Evolutionary conservation across 2,113 vertebrate species (phyloP), one percentile per base, ranked within the genome.

Genomic region (Oryzias curvinotus): DNA sequence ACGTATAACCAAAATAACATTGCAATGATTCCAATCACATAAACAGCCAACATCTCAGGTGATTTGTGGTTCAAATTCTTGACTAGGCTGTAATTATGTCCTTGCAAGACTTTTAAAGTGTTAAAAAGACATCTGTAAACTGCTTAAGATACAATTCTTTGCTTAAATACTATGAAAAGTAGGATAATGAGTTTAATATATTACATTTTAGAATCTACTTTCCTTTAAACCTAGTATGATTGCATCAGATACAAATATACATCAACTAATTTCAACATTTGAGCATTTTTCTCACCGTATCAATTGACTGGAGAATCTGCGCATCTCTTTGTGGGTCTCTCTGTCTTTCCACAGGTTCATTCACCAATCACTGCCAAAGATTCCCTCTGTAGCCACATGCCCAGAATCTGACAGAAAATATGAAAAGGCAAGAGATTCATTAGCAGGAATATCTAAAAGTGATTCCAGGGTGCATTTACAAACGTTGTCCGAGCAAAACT

Each of bases 361-460:
- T 23, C 88, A 90, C 90, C 89, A 90, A 8, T 91, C 89, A 66
- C 90, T 89, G 4, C 89, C 91, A 84, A 91, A 91, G 15, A 91
- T 86, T 13, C 71, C 88, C 50, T 88, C 81, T 45, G 90, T 88
- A n/a, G 84, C 83, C 10, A 80, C 89, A 36, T 77, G 67, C 46
- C 45, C 68, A 26, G 74, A 17, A 21, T 50, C 85, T 87, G 49
- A 23, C 48, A 43, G 44, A 23, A 52, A 54, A 17, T 14, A 17
- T 41, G 43, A 3, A 53, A 41, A 68, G 68, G 28, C 5, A 59
- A 8, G 14, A 36, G 10, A 46, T n/a, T 49, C 14, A 71, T 14
- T n/a, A 4, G 36, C 10, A 36, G 1, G 8, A 36, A 12, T 36
- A 12, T 36, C 36, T 36, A 36, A 36, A 36, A 12, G 36, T 36